phyloP scores from a whole-genome alignment of 2,797 vertebrate species.

The Apogon hyalosoma region DNA sequence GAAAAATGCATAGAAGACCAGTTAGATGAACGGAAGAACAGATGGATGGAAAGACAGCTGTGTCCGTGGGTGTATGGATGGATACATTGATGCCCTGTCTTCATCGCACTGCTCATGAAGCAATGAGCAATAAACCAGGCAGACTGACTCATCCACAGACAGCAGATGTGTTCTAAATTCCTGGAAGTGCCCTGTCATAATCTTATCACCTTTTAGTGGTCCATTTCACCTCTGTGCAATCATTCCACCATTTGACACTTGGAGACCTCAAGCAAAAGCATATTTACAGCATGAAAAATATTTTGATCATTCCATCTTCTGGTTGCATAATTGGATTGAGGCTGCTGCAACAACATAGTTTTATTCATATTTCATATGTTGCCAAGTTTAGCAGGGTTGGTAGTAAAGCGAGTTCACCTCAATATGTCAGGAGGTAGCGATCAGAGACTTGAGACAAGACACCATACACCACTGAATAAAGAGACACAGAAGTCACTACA shows the following conservation, averaged over 20 bases:
- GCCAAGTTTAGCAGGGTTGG: slow-evolving; percentile 54
- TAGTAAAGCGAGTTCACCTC: slow-evolving; percentile 42
- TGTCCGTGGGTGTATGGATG: neutral
- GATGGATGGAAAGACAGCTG: slow-evolving; percentile 6
- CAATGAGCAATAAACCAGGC: neutral
- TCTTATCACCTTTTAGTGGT: slow-evolving; percentile 3
- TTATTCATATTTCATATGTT: slow-evolving; percentile 56
- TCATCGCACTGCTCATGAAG: slow-evolving; percentile 23
- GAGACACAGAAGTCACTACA: slow-evolving; percentile 3
- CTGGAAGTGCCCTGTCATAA: neutral
- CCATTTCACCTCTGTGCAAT: slow-evolving; percentile 4
- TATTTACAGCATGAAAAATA: neutral
- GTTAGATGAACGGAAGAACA: neutral
- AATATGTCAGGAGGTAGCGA: slow-evolving; percentile 39
- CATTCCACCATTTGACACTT: neutral
- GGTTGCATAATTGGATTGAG: slow-evolving; percentile 21
- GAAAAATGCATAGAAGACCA: slow-evolving; percentile 15
- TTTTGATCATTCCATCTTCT: slow-evolving; percentile 2
- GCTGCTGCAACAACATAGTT: slow-evolving; percentile 11
- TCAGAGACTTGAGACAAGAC: slow-evolving; percentile 14
- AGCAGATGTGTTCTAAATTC: slow-evolving; percentile 1
- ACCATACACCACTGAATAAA: neutral
- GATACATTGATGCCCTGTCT: neutral
- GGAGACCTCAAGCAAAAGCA: neutral
- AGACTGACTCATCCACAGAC: neutral